Conservation (phyloP, 2,797 vertebrate genomes). For the Danionella dracula region DNA sequence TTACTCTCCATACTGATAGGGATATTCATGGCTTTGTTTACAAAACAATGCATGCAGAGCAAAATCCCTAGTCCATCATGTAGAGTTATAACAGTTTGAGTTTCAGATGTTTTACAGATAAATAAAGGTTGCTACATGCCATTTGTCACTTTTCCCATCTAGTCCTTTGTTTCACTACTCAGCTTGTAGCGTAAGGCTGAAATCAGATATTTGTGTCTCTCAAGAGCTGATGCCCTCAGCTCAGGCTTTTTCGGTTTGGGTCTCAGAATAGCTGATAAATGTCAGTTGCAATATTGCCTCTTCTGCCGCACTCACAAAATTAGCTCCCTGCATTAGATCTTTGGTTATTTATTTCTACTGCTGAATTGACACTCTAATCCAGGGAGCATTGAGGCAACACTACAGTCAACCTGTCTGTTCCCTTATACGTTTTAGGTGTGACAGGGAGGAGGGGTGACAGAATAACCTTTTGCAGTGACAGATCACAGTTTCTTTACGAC, state of each 20-base stretch:
- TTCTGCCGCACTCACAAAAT: neutral
- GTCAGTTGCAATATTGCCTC: constrained; percentile 13
- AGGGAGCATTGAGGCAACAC: constrained; percentile 15
- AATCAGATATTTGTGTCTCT: constrained; percentile 3
- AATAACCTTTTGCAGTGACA: constrained; percentile 16
- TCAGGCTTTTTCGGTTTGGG: neutral
- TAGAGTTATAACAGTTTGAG: neutral
- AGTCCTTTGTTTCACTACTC: neutral
- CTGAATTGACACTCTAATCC: constrained; percentile 17
- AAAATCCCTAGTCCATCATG: neutral
- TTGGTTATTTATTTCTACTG: constrained; percentile 15
- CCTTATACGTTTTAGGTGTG: neutral
- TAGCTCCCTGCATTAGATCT: neutral
- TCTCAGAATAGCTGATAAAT: constrained; percentile 25
- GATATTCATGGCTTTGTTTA: neutral
- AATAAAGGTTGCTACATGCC: neutral
- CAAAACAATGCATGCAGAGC: neutral
- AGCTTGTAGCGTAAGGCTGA: neutral
- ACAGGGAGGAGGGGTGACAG: neutral
- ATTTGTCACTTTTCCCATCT: neutral
- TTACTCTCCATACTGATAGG: neutral
- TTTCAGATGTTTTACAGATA: neutral
- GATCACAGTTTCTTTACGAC: constrained; percentile 11
- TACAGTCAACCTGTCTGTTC: constrained; percentile 19
- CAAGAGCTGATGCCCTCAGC: neutral